Conservation (phyloP, 2,888 invertebrate genomes). For the Tachina grossa region DNA sequence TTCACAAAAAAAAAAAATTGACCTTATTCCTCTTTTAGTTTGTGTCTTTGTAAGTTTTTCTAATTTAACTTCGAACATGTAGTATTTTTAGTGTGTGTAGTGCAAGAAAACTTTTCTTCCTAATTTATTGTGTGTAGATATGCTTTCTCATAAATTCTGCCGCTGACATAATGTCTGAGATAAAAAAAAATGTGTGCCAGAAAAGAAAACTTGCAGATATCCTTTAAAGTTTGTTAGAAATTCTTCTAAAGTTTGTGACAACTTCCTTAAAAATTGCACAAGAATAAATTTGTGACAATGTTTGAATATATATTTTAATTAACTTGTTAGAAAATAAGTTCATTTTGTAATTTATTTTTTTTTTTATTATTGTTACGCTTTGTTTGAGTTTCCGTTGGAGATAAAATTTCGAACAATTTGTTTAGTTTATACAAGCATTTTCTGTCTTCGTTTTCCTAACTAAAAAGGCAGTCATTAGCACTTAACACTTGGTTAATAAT, state of each 20-base stretch:
- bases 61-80: not conserved
- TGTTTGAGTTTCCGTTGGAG: conserved; percentile 39
- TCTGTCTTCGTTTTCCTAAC: conserved; percentile 7
- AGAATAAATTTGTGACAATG: not conserved
- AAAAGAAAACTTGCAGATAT: conserved; percentile 2
- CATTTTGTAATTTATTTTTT: not conserved
- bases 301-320: conserved; percentile 2
- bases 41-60: not conserved
- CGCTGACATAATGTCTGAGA: conserved; percentile 25
- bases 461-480: conserved; percentile 53
- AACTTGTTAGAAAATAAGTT: conserved; percentile 25
- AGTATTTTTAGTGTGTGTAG: too few species aligned
- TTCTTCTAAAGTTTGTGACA: not conserved
- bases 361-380: conserved; percentile 24
- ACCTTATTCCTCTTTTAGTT: conserved; percentile 35
- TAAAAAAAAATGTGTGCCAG: not conserved
- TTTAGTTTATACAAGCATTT: conserved; percentile 9
- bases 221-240: not conserved
- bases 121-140: not conserved
- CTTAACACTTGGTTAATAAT: conserved; percentile 60
- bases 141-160: conserved; percentile 5
- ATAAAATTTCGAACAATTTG: conserved; percentile 47
- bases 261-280: not conserved
- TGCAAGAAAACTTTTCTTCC: too few species aligned
- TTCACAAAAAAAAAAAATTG: not conserved